Evolutionary conservation across 2,888 invertebrate genomes (phyloP).

Genomic region (Cephus pygmeus): DNA sequence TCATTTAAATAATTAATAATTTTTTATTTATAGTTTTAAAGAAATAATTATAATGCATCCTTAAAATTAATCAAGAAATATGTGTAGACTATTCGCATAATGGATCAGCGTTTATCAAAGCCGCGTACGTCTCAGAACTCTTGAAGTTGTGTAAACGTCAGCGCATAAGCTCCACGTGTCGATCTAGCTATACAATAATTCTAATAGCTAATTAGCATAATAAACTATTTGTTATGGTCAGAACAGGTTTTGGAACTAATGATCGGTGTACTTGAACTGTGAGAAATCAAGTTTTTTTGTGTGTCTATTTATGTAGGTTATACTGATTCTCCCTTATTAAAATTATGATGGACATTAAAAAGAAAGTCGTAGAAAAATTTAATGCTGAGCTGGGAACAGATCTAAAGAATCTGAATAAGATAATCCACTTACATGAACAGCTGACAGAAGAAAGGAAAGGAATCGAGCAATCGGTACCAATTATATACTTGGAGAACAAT

Average conservation of each 20-base stretch:
- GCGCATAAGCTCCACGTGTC: neutral
- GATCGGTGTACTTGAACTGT: neutral
- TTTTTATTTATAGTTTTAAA: no score
- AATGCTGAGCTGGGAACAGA: slow-evolving; percentile 70
- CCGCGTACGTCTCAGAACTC: no score
- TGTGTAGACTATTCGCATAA: no score
- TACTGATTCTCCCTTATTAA: neutral
- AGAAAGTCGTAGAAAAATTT: slow-evolving; percentile 67
- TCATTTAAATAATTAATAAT: no score
- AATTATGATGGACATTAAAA: slow-evolving; percentile 48
- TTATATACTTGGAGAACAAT: slow-evolving; percentile 18
- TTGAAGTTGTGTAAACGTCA: neutral
- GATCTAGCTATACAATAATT: neutral
- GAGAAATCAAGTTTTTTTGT: neutral
- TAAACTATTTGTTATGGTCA: neutral
- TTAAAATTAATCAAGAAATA: no score
- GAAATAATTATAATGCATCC: no score
- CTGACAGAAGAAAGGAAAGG: slow-evolving; percentile 63
- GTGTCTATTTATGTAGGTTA: neutral
- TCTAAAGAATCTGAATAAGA: slow-evolving; percentile 69
- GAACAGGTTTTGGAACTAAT: neutral
- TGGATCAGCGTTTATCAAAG: no score
- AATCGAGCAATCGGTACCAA: slow-evolving; percentile 66
- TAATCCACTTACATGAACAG: slow-evolving; percentile 66
- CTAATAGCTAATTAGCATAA: no score